Percentiles rank a stretch among this genome's conserved stretches.
phyloP scores from a whole-genome alignment of 2,113 vertebrate genomes.

The Antennarius striatus region DNA sequence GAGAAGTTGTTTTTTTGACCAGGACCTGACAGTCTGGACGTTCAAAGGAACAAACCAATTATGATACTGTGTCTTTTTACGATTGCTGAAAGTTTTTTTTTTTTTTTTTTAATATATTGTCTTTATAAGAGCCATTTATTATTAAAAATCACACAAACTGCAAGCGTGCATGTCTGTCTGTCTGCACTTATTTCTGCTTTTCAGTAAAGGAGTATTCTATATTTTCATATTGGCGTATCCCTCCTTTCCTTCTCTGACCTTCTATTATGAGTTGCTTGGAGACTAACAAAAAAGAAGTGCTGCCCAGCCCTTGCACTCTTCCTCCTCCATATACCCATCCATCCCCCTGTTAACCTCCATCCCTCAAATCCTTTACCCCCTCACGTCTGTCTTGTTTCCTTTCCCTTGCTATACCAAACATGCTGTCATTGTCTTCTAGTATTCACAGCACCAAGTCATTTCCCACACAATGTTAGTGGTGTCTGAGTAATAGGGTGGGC shows the following conservation, averaged over 20 bases:
- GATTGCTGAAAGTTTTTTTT: too few species aligned
- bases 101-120: too few species aligned
- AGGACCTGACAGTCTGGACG: too few species aligned
- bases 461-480: constrained; percentile 46
- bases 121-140: too few species aligned
- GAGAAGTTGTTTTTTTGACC: too few species aligned
- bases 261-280: constrained; percentile 98
- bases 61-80: too few species aligned
- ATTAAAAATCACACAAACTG: too few species aligned
- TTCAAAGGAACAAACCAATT: too few species aligned
- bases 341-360: constrained; percentile 24
- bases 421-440: constrained; percentile 40
- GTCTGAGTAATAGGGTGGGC: constrained; percentile 60
- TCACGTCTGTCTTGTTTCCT: constrained; percentile 44
- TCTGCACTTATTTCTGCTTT: constrained; percentile 41
- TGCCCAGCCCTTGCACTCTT: constrained; percentile 80
- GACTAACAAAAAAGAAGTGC: constrained; percentile 88
- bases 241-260: constrained; percentile 88
- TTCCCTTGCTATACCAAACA: constrained; percentile 47
- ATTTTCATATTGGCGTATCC: constrained; percentile 76
- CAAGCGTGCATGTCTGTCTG: constrained; percentile 3
- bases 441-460: constrained; percentile 47
- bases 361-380: constrained; percentile 25
- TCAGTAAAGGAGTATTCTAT: constrained; percentile 79
- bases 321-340: constrained; percentile 11